Evolutionary conservation across 2,113 vertebrate species (phyloP), one percentile per base, ranked within the genome.

Genomic region (Picathartes gymnocephalus): DNA sequence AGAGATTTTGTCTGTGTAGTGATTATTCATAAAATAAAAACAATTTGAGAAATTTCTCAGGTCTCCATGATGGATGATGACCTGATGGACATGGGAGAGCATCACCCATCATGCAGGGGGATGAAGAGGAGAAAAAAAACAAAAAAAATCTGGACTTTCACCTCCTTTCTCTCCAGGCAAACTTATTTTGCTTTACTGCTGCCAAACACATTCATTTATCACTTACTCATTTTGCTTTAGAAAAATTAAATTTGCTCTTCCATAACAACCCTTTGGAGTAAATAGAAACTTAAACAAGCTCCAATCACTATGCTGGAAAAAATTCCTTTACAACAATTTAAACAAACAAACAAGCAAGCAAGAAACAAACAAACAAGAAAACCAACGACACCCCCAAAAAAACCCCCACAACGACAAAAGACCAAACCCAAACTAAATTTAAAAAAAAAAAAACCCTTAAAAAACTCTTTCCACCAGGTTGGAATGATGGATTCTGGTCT

Each of bases 331-430:
- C 4, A 15, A 54, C 45, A 4, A 71, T 35, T 56, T 31, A 30
- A 56, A 25, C n/a, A n/a, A 42, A n/a, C 23, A 45, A 22, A 0
- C 7, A 53, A 69, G n/a, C n/a, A n/a, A n/a, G n/a, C n/a, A n/a
- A n/a, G n/a, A 30, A 56, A 25, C n/a, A n/a, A 42, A n/a, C 23
- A 45, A 22, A 0, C 7, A 53, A 69, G n/a, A n/a, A n/a, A n/a
- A 53, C 37, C 15, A n/a, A 37, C 1, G 2, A 37, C 33, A 23
- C 1, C 7, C 10, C 4, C 21, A 2, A 5, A 31, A 56, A 48
- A 66, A 25, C 9, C 2, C 22, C 11, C 5, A 35, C 20, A 53
- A 30, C 35, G 61, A 27, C 30, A 69, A 61, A 47, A 40, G 7
- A n/a, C 0, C 42, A 70, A 61, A 23, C 21, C 3, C 31, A 47